Base-by-base conservation (phyloP, 2,888 invertebrate species). In the Ornithoptera alexandrae region DNA sequence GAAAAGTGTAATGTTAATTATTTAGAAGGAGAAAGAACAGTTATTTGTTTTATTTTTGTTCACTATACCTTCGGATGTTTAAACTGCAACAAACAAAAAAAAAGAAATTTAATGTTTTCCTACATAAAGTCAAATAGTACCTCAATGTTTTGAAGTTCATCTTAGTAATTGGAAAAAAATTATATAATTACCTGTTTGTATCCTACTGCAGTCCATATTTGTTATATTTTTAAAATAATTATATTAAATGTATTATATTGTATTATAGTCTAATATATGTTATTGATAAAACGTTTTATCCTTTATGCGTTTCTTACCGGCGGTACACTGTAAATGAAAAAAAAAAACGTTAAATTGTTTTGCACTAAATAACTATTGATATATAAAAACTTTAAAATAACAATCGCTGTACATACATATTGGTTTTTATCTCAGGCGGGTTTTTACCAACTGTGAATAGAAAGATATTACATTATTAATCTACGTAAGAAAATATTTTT, bases 401-500 rank as follows among this genome's bases (percentile, higher is more conserved):
- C 17, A 63, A 15, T 8, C 17, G 22, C 17, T n/a, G 5, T 30
- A 70, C 71, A 65, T 62, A 71, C 71, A 59, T 39, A 20, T 74
- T 73, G 22, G 66, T 72, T 17, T 72, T 69, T 22, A 75, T 61
- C 24, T 73, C 71, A 39, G 77, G 74, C 8, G 78, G 76, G 59
- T 70, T 71, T 7, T 75, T 69, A 30, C 76, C 79, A 71, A 72
- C 81, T 80, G 79, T 65, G 76, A 77, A 67, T 63, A 65, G 65
- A 74, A 70, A 73, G 62, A 39, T 64, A 69, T 62, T 42, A 65
- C 59, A 53, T 67, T 42, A 50, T 58, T 64, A 39, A 58, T 46
- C 39, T 42, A 18, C 15, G 22, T 8, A 50, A 58, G 20, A 20
- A 12, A 39, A 8, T 18, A 62, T 20, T 22, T 58, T 22, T 22